Evolutionary conservation across 2,888 invertebrate genomes (phyloP), one percentile per base, ranked within the genome.

Genomic region (Anodontia alba): DNA sequence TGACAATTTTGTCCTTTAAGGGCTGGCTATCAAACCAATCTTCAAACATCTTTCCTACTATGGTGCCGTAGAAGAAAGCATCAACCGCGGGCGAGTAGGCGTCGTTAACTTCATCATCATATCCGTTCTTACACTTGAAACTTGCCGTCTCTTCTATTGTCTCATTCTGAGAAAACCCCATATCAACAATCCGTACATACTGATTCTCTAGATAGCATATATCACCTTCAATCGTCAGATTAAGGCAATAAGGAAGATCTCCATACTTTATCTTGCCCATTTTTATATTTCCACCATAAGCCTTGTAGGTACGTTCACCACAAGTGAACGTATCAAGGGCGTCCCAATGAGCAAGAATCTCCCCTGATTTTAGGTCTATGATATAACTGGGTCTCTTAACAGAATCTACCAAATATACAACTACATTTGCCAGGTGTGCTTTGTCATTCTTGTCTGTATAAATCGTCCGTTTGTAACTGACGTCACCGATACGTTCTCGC

Each of bases 231-330:
- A 78, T 74, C 0, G 73, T 78, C 7, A 83, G 46, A 29, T 76
- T 74, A 8, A 87, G 74, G 57, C 87, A 84, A 23, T 73, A 76
- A 1, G 84, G 81, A 10, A 72, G 31, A 12, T 87, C 74, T 12
- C 87, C 87, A 43, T 87, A 90, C 26, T 57, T 62, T 12, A 87
- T 83, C 73, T 78, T 86, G 5, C 89, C 90, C 31, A 73, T 73
- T 54, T 89, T 88, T 17, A 57, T 70, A 78, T 89, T 89, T 26
- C 90, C 90, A 12, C 90, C 90, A 33, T 71, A 68, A 20, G 80
- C 78, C 31, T 70, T 83, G 49, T 79, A 80, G 0, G 42, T 43
- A 20, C 73, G 73, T 36, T 78, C 51, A 5, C 76, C 70, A 36
- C 79, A 77, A 8, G 67, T 49, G 26, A 72, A 81, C 10, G 86